Evolutionary conservation across 2,888 invertebrate species (phyloP).

Genomic region (Meteorus cinctellus): DNA sequence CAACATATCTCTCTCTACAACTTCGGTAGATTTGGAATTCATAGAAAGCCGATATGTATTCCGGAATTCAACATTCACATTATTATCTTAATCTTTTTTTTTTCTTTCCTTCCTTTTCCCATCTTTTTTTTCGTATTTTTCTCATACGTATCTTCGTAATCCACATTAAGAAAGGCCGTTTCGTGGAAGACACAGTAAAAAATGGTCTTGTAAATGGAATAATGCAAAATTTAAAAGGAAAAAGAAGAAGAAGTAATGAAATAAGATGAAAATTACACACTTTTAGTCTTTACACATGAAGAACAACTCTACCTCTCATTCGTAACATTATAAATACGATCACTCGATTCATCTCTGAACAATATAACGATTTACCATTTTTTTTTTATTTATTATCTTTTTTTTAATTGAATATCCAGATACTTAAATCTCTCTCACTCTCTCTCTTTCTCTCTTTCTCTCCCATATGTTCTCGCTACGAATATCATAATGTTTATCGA

Average conservation of each 20-base stretch:
- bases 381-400: conserved; percentile 36
- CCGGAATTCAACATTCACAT: conserved; percentile 45
- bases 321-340: conserved; percentile 54
- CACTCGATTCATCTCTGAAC: conserved; percentile 52
- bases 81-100: conserved; percentile 28
- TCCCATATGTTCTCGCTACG: conserved; percentile 1
- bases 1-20: conserved; percentile 16
- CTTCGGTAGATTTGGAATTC: conserved; percentile 18
- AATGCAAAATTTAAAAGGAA: conserved; percentile 46
- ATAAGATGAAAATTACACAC: conserved; percentile 26
- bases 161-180: conserved; percentile 58
- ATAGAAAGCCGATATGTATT: conserved; percentile 42
- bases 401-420: conserved; percentile 35
- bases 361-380: conserved; percentile 53
- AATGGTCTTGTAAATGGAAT: conserved; percentile 56
- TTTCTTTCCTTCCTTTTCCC: conserved; percentile 5
- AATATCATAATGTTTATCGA: conserved; percentile 31
- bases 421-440: conserved; percentile 17
- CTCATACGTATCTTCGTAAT: conserved; percentile 50
- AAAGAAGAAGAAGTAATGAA: conserved; percentile 29
- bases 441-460: background rate
- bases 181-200: conserved; percentile 59
- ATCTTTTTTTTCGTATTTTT: conserved; percentile 34
- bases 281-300: conserved; percentile 49
- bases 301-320: conserved; percentile 50